These are phyloP conservation scores for Hirundichthys speculiger DNA, from an alignment of 2,113 vertebrate genomes.

Conservation along the genomic window DNA sequence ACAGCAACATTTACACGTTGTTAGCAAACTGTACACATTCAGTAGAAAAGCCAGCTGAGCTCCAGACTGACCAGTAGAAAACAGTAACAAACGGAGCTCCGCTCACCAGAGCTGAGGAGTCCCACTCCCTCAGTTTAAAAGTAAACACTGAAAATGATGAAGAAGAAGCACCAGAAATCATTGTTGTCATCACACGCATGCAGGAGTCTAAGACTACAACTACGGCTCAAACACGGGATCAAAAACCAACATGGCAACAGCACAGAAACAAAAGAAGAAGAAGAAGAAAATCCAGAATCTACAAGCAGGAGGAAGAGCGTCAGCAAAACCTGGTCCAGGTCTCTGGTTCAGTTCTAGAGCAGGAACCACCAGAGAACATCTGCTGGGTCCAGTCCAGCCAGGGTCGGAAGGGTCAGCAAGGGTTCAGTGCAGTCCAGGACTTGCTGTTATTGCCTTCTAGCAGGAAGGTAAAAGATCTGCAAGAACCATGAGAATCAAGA, in stretches of 20 bases:
- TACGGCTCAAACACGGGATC: conserved; percentile 59
- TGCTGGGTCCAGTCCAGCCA: conserved; percentile 3
- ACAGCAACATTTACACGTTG: conserved; percentile 80
- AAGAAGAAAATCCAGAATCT: conserved; percentile 17
- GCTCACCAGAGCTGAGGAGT: conserved; percentile 54
- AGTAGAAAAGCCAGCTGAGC: conserved; percentile 68
- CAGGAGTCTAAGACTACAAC: conserved; percentile 67
- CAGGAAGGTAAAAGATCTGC: too few relatives aligned
- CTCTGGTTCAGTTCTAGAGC: conserved; percentile 3
- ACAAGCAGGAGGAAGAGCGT: not conserved
- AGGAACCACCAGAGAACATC: not conserved
- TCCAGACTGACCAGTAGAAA: conserved; percentile 25
- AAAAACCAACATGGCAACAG: conserved; percentile 60
- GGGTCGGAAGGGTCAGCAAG: too few relatives aligned
- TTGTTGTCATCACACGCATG: conserved; percentile 61
- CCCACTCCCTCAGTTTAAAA: conserved; percentile 12
- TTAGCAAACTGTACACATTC: conserved; percentile 80
- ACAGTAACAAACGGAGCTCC: conserved; percentile 52
- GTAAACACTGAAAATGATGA: conserved; percentile 4
- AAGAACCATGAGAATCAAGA: too few relatives aligned
- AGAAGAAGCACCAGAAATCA: conserved; percentile 46
- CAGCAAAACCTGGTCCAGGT: conserved; percentile 4
- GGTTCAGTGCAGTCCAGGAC: too few relatives aligned
- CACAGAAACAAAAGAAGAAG: conserved; percentile 29
- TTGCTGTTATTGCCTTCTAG: too few relatives aligned